Base-by-base conservation (phyloP, 2,888 invertebrate genomes). In the Xiphydria camelus region DNA sequence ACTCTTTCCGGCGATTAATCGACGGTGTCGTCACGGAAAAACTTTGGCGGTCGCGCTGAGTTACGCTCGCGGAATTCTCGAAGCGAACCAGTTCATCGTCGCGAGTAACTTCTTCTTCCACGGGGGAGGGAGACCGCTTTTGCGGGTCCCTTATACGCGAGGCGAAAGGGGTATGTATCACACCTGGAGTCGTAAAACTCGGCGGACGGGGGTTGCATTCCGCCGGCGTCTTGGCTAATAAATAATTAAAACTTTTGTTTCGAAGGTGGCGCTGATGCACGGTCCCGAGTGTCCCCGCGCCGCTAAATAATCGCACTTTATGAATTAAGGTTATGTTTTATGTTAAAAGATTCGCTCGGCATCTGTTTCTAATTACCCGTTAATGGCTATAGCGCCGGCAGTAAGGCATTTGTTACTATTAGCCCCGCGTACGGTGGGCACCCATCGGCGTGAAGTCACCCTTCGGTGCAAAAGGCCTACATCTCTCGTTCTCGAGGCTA, bases 301-400 rank as follows among this genome's bases (percentile, higher is more conserved):
- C 41, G 64, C 63, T 73, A 72, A 75, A 69, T 75, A 75, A 75
- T 74, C 68, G 70, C 69, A 68, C 73, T 73, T 75, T 71, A 73
- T 73, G 68, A 75, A 74, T 75, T 74, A 75, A 73, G 68, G 73
- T 74, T 73, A 73, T 74, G 70, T 68, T 70, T 73, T 70, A 71
- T 70, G 73, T 73, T 75, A 73, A 74, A 75, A 75, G 73, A 75
- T 74, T 73, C 72, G 68, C 70, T 61, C 73, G 67, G 73, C 75
- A 75, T 75, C 74, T 75, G 75, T 75, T 75, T 74, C 75, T 74
- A 75, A 75, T 75, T 75, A 74, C 75, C 74, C 72, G 70, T 67
- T 75, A 75, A 75, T 75, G 72, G 73, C 68, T 70, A 66, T 56
- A 63, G 63, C 64, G 57, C 54, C 60, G 62, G 59, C 63, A 56